Percentiles rank a stretch among this genome's conserved stretches.
These are phyloP conservation scores for Trissolcus brochymenae DNA, from an alignment of 2,888 invertebrate genomes.

Conservation along the genomic window DNA sequence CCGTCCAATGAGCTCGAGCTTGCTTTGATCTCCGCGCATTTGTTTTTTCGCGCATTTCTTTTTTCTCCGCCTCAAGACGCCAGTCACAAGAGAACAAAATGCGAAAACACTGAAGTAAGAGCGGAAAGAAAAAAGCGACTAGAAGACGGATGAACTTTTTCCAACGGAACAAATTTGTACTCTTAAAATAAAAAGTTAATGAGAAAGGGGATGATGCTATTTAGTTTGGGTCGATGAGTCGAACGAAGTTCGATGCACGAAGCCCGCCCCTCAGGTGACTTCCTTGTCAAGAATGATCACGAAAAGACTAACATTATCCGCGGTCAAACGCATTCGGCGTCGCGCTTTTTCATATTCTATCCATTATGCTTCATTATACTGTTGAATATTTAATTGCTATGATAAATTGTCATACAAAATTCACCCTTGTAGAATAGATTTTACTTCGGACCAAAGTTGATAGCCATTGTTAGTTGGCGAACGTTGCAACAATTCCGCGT, in stretches of 20 bases:
- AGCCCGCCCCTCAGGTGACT: constrained; percentile 39
- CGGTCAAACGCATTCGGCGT: constrained; percentile 15
- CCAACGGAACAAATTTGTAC: constrained; percentile 68
- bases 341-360: constrained; percentile 8
- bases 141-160: constrained; percentile 65
- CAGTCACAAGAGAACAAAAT: constrained; percentile 51
- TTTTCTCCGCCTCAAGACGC: constrained; percentile 41
- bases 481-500: too few species aligned
- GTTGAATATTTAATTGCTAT: too few species aligned
- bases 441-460: too few species aligned
- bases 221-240: constrained; percentile 64
- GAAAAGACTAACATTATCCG: constrained; percentile 47
- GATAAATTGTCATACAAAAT: too few species aligned
- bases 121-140: constrained; percentile 33
- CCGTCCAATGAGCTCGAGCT: constrained; percentile 70
- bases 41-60: constrained; percentile 68
- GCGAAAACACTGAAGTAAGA: constrained; percentile 45
- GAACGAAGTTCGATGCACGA: constrained; percentile 63
- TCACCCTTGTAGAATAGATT: too few species aligned
- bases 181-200: constrained; percentile 75
- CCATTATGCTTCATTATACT: constrained; percentile 15
- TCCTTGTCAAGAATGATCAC: constrained; percentile 27
- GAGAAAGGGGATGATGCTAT: constrained; percentile 72
- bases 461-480: too few species aligned
- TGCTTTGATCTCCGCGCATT: constrained; percentile 75